Evolutionary conservation across 2,888 invertebrate species (phyloP).

Genomic region (Taenaris catops): DNA sequence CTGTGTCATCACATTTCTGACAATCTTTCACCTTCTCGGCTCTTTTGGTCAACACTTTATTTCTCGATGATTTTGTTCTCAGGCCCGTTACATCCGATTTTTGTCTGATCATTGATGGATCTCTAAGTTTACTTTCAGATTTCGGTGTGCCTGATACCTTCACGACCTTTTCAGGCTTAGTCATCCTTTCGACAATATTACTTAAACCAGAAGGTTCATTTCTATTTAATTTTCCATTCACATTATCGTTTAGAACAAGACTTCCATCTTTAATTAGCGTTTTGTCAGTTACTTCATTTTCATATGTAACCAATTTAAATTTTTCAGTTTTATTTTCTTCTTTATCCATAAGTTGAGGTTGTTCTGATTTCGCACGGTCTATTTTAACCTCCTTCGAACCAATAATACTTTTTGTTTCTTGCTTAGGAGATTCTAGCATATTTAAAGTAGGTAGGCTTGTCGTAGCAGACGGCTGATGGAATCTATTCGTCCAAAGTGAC

Average conservation of each 20-base stretch:
- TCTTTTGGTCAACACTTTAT: conserved; percentile 48
- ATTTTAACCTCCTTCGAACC: conserved; percentile 32
- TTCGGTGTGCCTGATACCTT: conserved; percentile 34
- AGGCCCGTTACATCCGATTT: conserved; percentile 82
- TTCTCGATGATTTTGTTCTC: conserved; percentile 60
- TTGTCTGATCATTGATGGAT: conserved; percentile 69
- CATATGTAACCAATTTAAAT: background rate
- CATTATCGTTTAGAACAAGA: background rate
- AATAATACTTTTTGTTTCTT: conserved; percentile 48
- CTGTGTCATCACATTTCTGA: conserved; percentile 39
- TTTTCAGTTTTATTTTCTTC: conserved; percentile 4
- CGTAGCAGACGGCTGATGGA: conserved; percentile 90
- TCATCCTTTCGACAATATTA: conserved; percentile 10
- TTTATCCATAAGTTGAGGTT: conserved; percentile 37
- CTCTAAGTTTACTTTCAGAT: conserved; percentile 48
- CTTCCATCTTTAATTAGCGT: background rate
- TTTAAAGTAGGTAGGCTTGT: conserved; percentile 88
- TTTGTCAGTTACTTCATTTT: conserved; percentile 2
- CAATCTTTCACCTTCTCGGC: conserved; percentile 48
- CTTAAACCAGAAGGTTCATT: background rate
- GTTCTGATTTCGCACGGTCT: conserved; percentile 62
- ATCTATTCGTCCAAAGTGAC: conserved; percentile 86
- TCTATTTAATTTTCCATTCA: background rate
- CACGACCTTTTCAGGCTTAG: conserved; percentile 30
- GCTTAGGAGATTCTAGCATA: conserved; percentile 71